Evolutionary conservation across 1,140 invertebrate species (phyloP), one percentile per base, ranked within the genome.

Genomic region (Drosophila nigromelanica): DNA sequence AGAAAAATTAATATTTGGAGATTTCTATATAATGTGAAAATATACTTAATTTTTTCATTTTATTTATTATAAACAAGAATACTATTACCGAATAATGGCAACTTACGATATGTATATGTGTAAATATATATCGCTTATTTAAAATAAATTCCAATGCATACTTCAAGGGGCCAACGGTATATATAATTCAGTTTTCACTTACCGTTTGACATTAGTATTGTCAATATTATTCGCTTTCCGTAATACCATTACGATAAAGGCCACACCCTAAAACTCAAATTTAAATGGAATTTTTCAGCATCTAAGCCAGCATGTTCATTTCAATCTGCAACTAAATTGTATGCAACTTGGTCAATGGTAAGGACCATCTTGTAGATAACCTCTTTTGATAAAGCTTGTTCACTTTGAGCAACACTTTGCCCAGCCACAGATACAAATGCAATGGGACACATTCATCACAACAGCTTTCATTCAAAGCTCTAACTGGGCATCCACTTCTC

Each of bases 301-400:
- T 40, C 45, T 51, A n/a, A n/a, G n/a, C n/a, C n/a, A 37, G 35
- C 35, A 11, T n/a, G n/a, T 43, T 43, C 54, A 43, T 30, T 12
- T 35, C 12, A 11, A 15, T 59, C 14, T 30, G 21, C 27, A 30
- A 21, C 24, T 15, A 47, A 66, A 61, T 47, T 69, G 58, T 60
- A 27, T 54, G 60, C 56, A 61, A 64, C 27, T 64, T 35, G 64
- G 35, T 47, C 61, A 71, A 55, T 60, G 67, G 12, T 18, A 15
- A 50, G 55, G 54, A 33, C 6, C 60, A 71, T 68, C 35, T 55
- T 68, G 40, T 54, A 21, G 30, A 60, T 24, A 73, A 51, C 69
- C 54, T 71, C 68, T 73, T 72, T 72, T 72, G 72, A 63, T 74
- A 74, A 72, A 74, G 68, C 72, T 69, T 10, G 27, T 51, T 40